Evolutionary conservation across 1,140 invertebrate genomes (phyloP).

Genomic region (Drosophila melanogaster): DNA sequence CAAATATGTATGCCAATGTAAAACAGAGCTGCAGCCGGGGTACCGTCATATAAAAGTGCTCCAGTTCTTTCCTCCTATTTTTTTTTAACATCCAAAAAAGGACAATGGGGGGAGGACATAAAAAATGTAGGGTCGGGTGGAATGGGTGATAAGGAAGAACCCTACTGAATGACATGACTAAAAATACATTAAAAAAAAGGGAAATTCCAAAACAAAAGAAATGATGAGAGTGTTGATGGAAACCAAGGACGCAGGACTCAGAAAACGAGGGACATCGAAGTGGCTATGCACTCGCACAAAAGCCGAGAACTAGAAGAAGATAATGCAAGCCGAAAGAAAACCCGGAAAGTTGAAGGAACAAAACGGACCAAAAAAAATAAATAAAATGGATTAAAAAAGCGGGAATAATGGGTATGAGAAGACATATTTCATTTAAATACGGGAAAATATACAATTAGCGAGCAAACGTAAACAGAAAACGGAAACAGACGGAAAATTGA

Average conservation of each 20-base stretch:
- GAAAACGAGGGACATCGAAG: conserved; percentile 27
- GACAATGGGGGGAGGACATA: conserved; percentile 62
- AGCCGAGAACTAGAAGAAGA: conserved; percentile 1
- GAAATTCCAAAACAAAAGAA: conserved; percentile 41
- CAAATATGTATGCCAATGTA: conserved; percentile 70
- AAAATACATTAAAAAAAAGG: conserved; percentile 33
- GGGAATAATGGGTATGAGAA: conserved; percentile 24
- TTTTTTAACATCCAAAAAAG: conserved; percentile 24
- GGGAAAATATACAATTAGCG: conserved; percentile 28
- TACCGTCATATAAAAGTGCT: conserved; percentile 52
- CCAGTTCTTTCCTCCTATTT: conserved; percentile 15
- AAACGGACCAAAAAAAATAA: conserved; percentile 23
- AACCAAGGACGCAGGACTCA: conserved; percentile 8
- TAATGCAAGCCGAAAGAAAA: conserved; percentile 26
- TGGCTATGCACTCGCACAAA: conserved; percentile 39
- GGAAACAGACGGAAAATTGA: not conserved
- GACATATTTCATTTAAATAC: conserved; percentile 23
- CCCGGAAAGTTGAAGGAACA: not conserved
- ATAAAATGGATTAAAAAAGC: conserved; percentile 21
- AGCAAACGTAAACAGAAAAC: conserved; percentile 11
- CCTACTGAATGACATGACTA: conserved; percentile 45
- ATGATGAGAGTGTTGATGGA: conserved; percentile 50
- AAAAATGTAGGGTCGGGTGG: conserved; percentile 26
- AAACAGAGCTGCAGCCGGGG: conserved; percentile 53
- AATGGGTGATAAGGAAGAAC: conserved; percentile 18